Evolutionary conservation across 2,888 invertebrate species (phyloP).

Genomic region (Nymphalis polychloros): DNA sequence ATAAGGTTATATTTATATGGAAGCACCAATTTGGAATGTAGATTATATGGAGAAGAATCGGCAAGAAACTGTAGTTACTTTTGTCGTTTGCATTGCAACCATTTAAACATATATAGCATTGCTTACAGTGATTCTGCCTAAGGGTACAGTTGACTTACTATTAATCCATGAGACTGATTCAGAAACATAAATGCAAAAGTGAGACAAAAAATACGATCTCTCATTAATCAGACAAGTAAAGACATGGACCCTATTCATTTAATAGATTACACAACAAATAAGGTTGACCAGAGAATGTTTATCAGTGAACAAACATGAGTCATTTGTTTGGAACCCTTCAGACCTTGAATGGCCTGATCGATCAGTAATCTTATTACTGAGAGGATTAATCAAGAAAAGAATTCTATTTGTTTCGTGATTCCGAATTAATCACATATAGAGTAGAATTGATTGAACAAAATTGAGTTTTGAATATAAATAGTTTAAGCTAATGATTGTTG

Average conservation of each 20-base stretch:
- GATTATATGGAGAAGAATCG: too few species aligned
- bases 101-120: too few species aligned
- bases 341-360: constrained; percentile 13
- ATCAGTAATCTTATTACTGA: constrained; percentile 22
- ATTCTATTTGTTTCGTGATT: constrained; percentile 20
- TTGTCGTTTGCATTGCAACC: too few species aligned
- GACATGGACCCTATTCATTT: neutral
- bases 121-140: too few species aligned
- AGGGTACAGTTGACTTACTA: too few species aligned
- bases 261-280: constrained; percentile 11
- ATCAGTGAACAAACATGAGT: neutral
- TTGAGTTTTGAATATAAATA: neutral
- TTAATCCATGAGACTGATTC: too few species aligned
- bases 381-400: constrained; percentile 26
- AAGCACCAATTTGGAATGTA: too few species aligned
- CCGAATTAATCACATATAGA: constrained; percentile 6
- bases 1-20: too few species aligned
- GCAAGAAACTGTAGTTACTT: too few species aligned
- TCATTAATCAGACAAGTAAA: neutral
- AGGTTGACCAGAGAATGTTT: constrained; percentile 9
- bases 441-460: neutral
- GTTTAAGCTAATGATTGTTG: neutral
- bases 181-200: too few species aligned
- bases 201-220: neutral
- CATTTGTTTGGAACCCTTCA: constrained; percentile 7